phyloP scores from a whole-genome alignment of 2,888 invertebrate genomes.

The Dinocampus coccinellae region DNA sequence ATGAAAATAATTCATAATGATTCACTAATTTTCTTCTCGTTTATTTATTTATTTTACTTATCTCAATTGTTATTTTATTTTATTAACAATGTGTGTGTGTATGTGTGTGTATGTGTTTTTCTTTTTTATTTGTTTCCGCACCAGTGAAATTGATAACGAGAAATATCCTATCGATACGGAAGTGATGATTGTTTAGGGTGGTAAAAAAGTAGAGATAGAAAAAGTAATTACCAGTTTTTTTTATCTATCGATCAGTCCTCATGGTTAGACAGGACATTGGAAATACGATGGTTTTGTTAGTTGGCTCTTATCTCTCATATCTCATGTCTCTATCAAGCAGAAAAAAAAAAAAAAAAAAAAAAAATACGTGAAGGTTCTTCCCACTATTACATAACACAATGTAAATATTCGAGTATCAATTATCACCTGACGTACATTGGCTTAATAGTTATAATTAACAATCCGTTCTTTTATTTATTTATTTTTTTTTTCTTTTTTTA shows the following conservation, averaged over 20 bases:
- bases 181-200: neutral
- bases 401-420: neutral
- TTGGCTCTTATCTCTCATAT: neutral
- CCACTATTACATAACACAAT: neutral
- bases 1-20: too few species aligned
- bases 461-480: too few species aligned
- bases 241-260: neutral
- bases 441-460: too few species aligned
- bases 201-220: neutral
- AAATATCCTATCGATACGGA: neutral
- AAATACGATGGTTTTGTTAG: neutral
- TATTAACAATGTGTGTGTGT: too few species aligned
- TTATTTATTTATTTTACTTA: neutral
- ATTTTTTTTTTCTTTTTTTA: too few species aligned
- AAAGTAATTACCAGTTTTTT: neutral
- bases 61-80: neutral
- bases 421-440: neutral
- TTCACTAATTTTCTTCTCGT: too few species aligned
- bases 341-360: too few species aligned
- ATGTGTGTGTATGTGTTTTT: neutral
- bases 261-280: neutral
- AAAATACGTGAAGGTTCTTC: neutral
- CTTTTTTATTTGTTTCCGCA: neutral
- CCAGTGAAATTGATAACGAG: neutral
- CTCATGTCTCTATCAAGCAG: neutral